These are phyloP conservation scores for Argentina silus DNA, from an alignment of 2,797 vertebrate genomes.

Conservation along the genomic window DNA sequence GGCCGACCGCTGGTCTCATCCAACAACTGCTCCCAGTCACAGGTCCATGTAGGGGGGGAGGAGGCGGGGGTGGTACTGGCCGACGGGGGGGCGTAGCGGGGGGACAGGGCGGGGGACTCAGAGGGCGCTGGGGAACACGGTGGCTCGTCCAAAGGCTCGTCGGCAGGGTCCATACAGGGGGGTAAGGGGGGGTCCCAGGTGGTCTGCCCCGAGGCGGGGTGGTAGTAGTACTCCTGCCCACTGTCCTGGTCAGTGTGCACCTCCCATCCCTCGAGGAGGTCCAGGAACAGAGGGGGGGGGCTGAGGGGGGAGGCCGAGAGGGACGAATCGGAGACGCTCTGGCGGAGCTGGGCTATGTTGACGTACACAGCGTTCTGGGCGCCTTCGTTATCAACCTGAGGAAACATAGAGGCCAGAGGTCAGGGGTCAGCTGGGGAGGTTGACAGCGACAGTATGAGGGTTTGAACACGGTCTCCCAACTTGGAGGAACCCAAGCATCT, in stretches of 20 bases:
- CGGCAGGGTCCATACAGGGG: constrained; percentile 47
- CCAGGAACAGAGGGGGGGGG: constrained; percentile 55
- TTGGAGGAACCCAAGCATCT: too few relatives aligned
- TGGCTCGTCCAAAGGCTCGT: constrained; percentile 29
- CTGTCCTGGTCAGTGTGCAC: constrained; percentile 85
- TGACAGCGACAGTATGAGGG: not conserved
- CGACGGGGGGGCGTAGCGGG: too few relatives aligned
- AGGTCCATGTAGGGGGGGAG: constrained; percentile 54
- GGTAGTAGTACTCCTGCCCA: constrained; percentile 90
- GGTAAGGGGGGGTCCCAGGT: constrained; percentile 91
- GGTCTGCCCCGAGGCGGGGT: constrained; percentile 84
- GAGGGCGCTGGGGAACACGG: constrained; percentile 51
- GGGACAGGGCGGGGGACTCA: too few relatives aligned
- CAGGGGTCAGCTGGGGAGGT: not conserved
- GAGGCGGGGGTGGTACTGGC: constrained; percentile 52
- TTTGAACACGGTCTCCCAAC: too few relatives aligned
- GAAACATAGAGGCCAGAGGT: constrained; percentile 1
- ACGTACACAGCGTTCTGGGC: constrained; percentile 79
- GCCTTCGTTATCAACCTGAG: constrained; percentile 67
- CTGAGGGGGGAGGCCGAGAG: constrained; percentile 5
- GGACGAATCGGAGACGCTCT: constrained; percentile 36
- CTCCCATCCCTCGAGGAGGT: constrained; percentile 83
- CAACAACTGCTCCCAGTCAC: constrained; percentile 87
- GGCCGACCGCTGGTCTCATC: constrained; percentile 84
- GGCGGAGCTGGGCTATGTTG: constrained; percentile 83